These are phyloP conservation scores for Nesometra sesokonis DNA, from an alignment of 35 echinoderm and acorn worm genomes.

Conservation along the genomic window DNA sequence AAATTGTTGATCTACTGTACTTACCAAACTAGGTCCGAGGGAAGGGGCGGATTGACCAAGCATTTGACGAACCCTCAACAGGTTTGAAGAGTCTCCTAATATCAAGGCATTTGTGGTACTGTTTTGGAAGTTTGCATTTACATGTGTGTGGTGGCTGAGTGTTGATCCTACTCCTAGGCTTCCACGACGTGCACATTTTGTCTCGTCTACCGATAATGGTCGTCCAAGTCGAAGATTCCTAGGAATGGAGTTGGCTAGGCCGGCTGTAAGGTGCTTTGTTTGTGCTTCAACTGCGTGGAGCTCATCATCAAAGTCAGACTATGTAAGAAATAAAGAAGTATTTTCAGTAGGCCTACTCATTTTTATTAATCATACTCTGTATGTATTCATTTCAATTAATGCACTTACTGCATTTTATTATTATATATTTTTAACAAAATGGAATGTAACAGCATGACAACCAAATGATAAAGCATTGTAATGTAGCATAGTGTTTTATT, in stretches of 20 bases:
- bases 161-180: slow-evolving; percentile 65
- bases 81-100: slow-evolving; percentile 65
- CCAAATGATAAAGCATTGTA: no score
- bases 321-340: slow-evolving; percentile 4
- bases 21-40: slow-evolving; percentile 87
- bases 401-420: no score
- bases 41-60: slow-evolving; percentile 95
- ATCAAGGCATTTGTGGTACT: slow-evolving; percentile 92
- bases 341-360: no score
- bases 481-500: no score
- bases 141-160: slow-evolving; percentile 4
- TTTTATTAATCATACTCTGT: no score
- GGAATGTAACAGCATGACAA: no score
- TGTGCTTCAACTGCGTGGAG: slow-evolving; percentile 18
- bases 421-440: no score
- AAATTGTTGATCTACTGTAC: no score
- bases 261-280: slow-evolving; percentile 57
- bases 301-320: slow-evolving; percentile 85
- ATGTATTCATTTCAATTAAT: no score
- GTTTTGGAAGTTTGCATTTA: slow-evolving; percentile 60
- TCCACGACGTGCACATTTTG: slow-evolving; percentile 27
- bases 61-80: slow-evolving; percentile 72
- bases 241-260: slow-evolving; percentile 69
- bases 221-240: slow-evolving; percentile 63
- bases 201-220: slow-evolving; percentile 85